Percentiles rank a stretch among this genome's conserved stretches.
Evolutionary conservation across 2,888 invertebrate genomes (phyloP).

Genomic region (Folsomia manolachei): DNA sequence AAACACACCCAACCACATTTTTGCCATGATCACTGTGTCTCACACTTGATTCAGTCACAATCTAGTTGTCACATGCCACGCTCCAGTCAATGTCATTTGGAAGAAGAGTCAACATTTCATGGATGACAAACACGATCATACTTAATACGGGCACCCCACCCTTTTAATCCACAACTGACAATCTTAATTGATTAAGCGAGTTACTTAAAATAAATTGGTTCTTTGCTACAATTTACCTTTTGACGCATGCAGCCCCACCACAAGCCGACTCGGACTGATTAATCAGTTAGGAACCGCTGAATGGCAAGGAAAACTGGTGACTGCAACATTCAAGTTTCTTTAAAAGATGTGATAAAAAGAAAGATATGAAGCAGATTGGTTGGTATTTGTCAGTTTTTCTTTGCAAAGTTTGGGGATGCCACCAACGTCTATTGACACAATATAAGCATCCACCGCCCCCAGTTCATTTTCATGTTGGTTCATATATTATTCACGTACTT

Average conservation of each 20-base stretch:
- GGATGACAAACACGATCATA: not conserved
- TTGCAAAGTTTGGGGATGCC: too few species aligned
- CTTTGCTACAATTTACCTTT: not conserved
- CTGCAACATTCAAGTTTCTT: not conserved
- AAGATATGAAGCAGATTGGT: not conserved
- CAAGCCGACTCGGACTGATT: not conserved
- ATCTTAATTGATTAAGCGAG: not conserved
- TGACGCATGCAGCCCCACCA: not conserved
- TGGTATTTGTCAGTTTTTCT: not conserved
- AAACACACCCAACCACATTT: not conserved
- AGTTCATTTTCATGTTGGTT: too few species aligned
- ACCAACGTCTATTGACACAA: too few species aligned
- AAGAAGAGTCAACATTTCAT: not conserved
- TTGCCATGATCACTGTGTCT: not conserved
- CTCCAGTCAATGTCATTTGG: too few species aligned
- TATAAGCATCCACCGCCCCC: too few species aligned
- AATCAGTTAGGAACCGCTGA: not conserved
- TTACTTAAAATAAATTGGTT: not conserved
- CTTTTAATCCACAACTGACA: not conserved
- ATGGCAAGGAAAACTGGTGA: not conserved
- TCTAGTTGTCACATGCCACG: too few species aligned
- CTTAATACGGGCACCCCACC: not conserved
- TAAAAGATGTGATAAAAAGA: not conserved
- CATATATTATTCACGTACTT: too few species aligned
- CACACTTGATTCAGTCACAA: too few species aligned